Conservation (phyloP, 2,113 vertebrate species). For the Scophthalmus maximus region DNA sequence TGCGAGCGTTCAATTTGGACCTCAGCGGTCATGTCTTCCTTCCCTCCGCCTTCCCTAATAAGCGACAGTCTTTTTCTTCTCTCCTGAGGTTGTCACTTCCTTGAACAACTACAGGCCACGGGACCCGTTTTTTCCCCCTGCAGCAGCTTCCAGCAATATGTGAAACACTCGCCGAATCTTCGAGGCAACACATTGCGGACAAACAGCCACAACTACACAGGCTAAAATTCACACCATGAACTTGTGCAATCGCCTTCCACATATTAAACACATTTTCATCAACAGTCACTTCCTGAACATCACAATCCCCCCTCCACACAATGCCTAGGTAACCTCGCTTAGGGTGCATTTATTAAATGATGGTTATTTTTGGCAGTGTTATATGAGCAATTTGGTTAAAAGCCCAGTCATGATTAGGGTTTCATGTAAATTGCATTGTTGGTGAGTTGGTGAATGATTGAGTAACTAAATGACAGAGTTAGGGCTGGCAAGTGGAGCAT, state of each 20-base stretch:
- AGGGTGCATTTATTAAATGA: slow-evolving; percentile 38
- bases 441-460: not conserved
- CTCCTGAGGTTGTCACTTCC: not conserved
- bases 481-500: no score
- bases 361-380: slow-evolving; percentile 30
- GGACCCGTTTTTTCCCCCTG: not conserved
- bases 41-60: no score
- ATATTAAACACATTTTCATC: no score
- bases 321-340: slow-evolving; percentile 15
- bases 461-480: slow-evolving; percentile 5
- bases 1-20: no score
- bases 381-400: slow-evolving; percentile 30
- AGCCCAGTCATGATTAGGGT: slow-evolving; percentile 7
- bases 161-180: no score
- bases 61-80: not conserved
- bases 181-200: not conserved
- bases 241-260: no score
- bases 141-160: not conserved
- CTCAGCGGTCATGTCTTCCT: no score
- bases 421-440: slow-evolving; percentile 14
- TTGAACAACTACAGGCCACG: not conserved
- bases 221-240: not conserved
- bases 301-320: not conserved
- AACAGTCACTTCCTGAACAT: no score
- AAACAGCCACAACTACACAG: not conserved